A percentile compares a stretch with the other conserved stretches of the same genome.
Evolutionary conservation across 2,888 invertebrate genomes (phyloP).

Genomic region (Crioceris asparagi): DNA sequence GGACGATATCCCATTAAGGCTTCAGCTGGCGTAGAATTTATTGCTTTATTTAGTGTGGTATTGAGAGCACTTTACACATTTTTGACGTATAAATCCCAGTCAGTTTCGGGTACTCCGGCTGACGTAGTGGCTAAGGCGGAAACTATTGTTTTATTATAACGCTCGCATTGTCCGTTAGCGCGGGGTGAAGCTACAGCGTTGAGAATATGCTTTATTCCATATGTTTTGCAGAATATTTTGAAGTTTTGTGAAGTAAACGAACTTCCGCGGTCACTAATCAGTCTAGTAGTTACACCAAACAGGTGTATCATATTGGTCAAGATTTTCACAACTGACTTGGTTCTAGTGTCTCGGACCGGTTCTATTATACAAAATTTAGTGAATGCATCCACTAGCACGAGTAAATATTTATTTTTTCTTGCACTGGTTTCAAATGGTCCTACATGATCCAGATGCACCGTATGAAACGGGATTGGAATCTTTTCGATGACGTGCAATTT

Average conservation of each 20-base stretch:
- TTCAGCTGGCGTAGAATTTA: too few species aligned
- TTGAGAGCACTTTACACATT: too few species aligned
- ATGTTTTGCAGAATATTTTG: not conserved
- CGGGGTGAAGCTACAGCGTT: too few species aligned
- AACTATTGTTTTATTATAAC: too few species aligned
- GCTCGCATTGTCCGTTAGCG: too few species aligned
- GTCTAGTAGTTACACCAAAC: conserved; percentile 10
- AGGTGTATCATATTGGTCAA: conserved; percentile 6
- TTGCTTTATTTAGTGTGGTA: too few species aligned
- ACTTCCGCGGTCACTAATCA: conserved; percentile 9
- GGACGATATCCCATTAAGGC: too few species aligned
- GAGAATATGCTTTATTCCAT: too few species aligned
- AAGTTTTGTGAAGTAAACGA: not conserved
- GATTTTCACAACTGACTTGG: conserved; percentile 2
- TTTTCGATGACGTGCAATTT: conserved; percentile 8
- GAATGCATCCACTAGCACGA: conserved; percentile 6
- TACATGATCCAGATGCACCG: conserved; percentile 9
- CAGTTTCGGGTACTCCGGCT: too few species aligned
- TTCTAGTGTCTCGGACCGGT: conserved; percentile 7
- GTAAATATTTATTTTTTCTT: conserved; percentile 8
- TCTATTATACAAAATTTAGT: conserved; percentile 9
- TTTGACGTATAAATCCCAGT: too few species aligned
- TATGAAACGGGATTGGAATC: conserved; percentile 5
- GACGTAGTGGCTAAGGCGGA: too few species aligned
- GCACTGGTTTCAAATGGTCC: conserved; percentile 7